phyloP scores from a whole-genome alignment of 2,113 vertebrate genomes.

The Microcebus jonahi region DNA sequence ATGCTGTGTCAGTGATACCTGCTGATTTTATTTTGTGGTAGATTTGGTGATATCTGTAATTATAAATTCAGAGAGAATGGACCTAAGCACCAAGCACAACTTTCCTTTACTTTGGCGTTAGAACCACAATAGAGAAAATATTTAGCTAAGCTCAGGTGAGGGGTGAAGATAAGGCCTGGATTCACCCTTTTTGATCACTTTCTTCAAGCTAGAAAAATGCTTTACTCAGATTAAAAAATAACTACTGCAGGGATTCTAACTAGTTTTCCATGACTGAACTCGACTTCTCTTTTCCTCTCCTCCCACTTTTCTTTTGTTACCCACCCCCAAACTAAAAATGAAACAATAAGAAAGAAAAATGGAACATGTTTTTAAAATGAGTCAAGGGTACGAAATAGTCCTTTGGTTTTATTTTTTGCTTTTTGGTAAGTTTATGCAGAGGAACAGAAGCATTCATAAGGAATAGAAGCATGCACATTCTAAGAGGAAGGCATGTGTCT shows the following conservation, averaged over 20 bases:
- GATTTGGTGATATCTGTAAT: background rate
- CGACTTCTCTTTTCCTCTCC: background rate
- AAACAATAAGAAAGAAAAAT: background rate
- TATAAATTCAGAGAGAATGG: background rate
- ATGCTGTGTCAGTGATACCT: background rate
- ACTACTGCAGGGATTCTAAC: background rate
- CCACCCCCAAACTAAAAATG: background rate
- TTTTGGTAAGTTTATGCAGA: background rate
- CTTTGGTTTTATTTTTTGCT: background rate
- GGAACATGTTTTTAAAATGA: background rate
- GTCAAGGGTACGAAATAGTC: background rate
- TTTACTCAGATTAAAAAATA: conserved; percentile 32
- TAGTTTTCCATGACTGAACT: background rate
- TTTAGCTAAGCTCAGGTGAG: background rate
- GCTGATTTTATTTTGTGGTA: background rate
- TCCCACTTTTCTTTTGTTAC: background rate
- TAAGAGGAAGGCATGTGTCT: background rate
- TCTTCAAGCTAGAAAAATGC: background rate
- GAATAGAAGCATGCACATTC: background rate
- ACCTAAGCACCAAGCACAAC: background rate
- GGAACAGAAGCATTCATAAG: background rate
- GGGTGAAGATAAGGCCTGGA: background rate
- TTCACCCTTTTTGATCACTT: background rate
- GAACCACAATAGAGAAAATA: background rate
- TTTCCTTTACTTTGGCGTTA: background rate